Conservation (phyloP, 2,888 invertebrate species). For the Temnothorax ravouxi region DNA sequence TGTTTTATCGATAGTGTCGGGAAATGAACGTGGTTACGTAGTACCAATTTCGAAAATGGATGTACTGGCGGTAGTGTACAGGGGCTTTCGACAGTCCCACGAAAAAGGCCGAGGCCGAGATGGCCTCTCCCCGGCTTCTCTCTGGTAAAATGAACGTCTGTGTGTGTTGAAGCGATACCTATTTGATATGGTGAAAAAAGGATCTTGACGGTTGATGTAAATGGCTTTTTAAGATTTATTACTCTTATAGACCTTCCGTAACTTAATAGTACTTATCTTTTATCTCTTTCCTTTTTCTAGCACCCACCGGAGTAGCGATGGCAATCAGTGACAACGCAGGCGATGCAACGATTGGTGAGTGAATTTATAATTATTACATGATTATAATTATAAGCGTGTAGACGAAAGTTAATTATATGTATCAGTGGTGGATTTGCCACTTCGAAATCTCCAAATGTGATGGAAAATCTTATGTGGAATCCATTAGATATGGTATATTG, state of each 20-base stretch:
- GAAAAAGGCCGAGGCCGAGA: too few species aligned
- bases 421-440: background rate
- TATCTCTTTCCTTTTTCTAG: background rate
- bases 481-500: background rate
- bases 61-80: too few species aligned
- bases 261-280: background rate
- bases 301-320: background rate
- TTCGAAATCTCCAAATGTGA: background rate
- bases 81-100: too few species aligned
- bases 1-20: too few species aligned
- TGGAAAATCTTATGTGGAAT: background rate
- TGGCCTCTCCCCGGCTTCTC: too few species aligned
- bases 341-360: background rate
- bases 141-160: too few species aligned
- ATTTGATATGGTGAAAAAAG: background rate
- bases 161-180: background rate
- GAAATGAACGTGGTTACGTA: too few species aligned
- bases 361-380: slow-evolving; percentile 10
- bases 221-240: background rate
- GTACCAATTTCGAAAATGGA: too few species aligned
- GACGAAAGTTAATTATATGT: background rate
- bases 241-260: background rate
- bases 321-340: too few species aligned
- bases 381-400: background rate
- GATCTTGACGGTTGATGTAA: background rate